phyloP scores from a whole-genome alignment of 2,113 vertebrate genomes.

The Cnemophilus loriae region DNA sequence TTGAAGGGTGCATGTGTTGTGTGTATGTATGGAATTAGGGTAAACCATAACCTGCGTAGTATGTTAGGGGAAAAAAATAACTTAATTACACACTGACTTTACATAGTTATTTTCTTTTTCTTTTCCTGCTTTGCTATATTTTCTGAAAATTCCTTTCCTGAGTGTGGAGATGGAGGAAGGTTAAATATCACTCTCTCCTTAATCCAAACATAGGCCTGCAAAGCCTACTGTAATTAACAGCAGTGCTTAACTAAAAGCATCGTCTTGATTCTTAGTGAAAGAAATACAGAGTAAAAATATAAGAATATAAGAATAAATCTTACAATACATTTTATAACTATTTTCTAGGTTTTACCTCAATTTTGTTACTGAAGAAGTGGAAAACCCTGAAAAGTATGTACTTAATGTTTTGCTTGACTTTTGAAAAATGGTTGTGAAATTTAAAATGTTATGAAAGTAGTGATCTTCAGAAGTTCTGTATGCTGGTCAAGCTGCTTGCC shows the following conservation, averaged over 20 bases:
- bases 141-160: not conserved
- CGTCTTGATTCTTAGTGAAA: not conserved
- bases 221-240: not conserved
- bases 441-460: not conserved
- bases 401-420: not conserved
- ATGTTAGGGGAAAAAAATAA: fast-evolving
- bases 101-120: not conserved
- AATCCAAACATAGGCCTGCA: not conserved
- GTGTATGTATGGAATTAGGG: not conserved
- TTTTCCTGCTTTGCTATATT: not conserved
- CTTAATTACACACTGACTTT: not conserved
- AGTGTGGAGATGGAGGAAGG: not conserved
- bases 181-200: not conserved
- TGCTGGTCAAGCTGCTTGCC: not conserved
- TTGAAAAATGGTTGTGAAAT: not conserved
- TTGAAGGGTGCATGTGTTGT: not conserved
- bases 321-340: not conserved
- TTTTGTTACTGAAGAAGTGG: constrained; percentile 95
- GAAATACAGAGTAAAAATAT: not conserved
- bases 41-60: not conserved
- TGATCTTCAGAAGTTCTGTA: not conserved
- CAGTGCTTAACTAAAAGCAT: not conserved
- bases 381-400: constrained; percentile 89
- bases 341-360: constrained; percentile 94
- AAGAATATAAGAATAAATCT: not conserved